Conservation (phyloP, 2,113 vertebrate species). For the Rhabdornis inornatus region DNA sequence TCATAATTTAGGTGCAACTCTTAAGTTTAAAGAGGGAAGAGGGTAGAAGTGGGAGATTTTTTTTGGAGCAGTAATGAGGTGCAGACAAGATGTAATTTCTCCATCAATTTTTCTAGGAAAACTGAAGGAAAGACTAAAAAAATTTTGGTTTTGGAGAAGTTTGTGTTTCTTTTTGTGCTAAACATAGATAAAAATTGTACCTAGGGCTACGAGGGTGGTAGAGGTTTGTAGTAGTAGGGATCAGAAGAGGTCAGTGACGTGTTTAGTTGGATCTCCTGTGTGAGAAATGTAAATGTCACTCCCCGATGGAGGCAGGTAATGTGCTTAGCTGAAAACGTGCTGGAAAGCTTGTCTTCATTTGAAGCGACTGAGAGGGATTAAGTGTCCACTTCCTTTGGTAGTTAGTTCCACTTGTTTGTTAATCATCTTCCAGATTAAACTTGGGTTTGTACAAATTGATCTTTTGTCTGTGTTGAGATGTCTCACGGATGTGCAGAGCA, state of each 20-base stretch:
- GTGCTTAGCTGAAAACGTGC: neutral
- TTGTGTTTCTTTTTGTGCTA: neutral
- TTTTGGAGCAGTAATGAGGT: neutral
- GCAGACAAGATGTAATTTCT: neutral
- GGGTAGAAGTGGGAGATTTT: neutral
- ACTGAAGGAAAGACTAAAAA: neutral
- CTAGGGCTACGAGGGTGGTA: neutral
- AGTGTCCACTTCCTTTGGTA: neutral
- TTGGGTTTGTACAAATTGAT: neutral
- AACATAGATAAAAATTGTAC: neutral
- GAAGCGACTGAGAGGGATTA: neutral
- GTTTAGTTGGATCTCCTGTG: neutral
- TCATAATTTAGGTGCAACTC: neutral
- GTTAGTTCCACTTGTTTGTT: neutral
- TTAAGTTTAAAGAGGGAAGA: neutral
- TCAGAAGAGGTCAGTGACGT: neutral
- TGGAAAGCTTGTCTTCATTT: neutral
- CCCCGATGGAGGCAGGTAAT: neutral
- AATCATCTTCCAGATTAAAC: neutral
- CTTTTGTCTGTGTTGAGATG: neutral
- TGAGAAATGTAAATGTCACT: neutral
- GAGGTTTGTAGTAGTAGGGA: neutral
- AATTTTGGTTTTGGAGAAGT: neutral
- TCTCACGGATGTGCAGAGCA: fast-evolving
- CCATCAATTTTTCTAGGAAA: neutral